A percentile compares a stretch with the other conserved stretches of the same genome.
phyloP scores from a whole-genome alignment of 2,888 invertebrate genomes.

The Plebejus anna region DNA sequence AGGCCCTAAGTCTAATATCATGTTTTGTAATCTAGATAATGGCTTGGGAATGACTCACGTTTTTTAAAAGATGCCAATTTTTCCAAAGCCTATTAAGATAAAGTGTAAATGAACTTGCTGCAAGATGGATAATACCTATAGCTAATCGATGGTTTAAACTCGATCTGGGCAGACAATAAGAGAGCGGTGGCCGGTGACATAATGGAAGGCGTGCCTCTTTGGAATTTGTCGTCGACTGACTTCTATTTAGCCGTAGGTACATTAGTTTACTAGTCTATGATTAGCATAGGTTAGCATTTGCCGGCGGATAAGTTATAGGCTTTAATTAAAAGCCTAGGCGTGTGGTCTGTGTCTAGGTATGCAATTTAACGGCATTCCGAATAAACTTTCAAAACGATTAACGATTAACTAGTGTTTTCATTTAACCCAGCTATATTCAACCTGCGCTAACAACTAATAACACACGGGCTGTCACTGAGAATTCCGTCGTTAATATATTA shows the following conservation, averaged over 20 bases:
- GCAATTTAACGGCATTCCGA: background rate
- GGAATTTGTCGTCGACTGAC: conserved; percentile 54
- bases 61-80: too few species aligned
- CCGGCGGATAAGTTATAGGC: conserved; percentile 16
- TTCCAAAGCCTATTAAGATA: too few species aligned
- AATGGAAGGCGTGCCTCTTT: conserved; percentile 67
- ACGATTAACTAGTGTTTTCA: too few species aligned
- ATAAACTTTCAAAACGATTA: background rate
- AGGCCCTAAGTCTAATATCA: too few species aligned
- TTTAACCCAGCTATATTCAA: too few species aligned
- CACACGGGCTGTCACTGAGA: too few species aligned
- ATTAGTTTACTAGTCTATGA: conserved; percentile 40
- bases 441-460: too few species aligned
- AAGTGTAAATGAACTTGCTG: background rate
- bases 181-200: conserved; percentile 58
- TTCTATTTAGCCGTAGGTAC: conserved; percentile 39
- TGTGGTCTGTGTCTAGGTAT: background rate
- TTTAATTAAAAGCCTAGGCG: conserved; percentile 20
- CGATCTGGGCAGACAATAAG: conserved; percentile 4
- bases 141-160: background rate
- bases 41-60: too few species aligned
- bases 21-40: too few species aligned
- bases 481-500: too few species aligned
- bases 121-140: background rate
- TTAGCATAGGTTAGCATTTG: conserved; percentile 40